Evolutionary conservation across 1,140 invertebrate species (phyloP).

Genomic region (Pseudoatta argentina): DNA sequence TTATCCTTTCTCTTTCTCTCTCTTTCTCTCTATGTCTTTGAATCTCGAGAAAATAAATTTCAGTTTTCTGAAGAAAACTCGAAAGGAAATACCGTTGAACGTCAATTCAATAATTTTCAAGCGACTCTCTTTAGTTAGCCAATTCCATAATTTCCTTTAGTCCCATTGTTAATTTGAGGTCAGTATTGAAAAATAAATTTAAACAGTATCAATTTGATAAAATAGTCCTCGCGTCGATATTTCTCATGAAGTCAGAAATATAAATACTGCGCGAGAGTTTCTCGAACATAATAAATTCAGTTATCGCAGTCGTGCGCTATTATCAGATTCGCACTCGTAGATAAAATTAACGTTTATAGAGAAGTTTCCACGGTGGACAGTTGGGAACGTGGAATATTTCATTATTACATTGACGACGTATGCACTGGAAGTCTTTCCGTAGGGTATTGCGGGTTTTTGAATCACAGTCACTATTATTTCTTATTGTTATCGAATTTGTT

Average conservation of each 20-base stretch:
- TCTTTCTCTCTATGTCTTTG: background rate
- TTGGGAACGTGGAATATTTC: constrained; percentile 72
- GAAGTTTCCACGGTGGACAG: constrained; percentile 6
- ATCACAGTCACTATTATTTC: constrained; percentile 28
- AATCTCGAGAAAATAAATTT: constrained; percentile 18
- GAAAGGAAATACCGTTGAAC: background rate
- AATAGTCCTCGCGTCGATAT: background rate
- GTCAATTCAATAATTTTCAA: background rate
- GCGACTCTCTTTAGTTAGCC: background rate
- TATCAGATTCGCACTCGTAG: constrained; percentile 35
- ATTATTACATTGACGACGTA: constrained; percentile 64
- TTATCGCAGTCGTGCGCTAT: constrained; percentile 36
- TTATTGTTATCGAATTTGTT: constrained; percentile 61
- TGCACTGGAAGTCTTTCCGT: constrained; percentile 10
- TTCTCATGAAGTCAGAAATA: background rate
- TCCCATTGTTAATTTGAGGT: background rate
- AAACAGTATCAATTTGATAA: background rate
- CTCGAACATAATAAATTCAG: constrained; percentile 27
- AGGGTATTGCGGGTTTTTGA: constrained; percentile 38
- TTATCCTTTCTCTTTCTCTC: constrained; percentile 15
- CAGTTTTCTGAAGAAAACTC: background rate
- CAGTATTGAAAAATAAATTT: constrained; percentile 25
- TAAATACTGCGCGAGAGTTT: constrained; percentile 13
- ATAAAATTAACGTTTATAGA: constrained; percentile 48
- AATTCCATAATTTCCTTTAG: background rate